Evolutionary conservation across 2,888 invertebrate genomes (phyloP).

Genomic region (Agonopterix alstromeriana): DNA sequence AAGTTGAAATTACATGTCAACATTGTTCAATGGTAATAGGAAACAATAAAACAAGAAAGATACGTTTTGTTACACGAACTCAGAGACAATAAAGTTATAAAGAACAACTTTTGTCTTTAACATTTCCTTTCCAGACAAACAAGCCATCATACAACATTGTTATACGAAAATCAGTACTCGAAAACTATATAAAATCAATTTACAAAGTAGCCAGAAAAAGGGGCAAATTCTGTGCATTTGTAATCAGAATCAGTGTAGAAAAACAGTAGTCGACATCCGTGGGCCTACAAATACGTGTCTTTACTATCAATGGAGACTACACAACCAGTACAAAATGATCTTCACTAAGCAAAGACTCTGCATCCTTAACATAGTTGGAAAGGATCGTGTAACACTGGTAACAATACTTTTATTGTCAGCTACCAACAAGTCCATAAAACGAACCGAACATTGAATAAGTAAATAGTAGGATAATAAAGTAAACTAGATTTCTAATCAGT

Average conservation of each 20-base stretch:
- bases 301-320: slow-evolving; percentile 39
- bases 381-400: slow-evolving; percentile 10
- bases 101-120: slow-evolving; percentile 5
- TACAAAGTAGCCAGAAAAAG: slow-evolving; percentile 16
- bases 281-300: slow-evolving; percentile 57
- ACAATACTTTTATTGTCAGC: slow-evolving; percentile 41
- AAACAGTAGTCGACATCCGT: slow-evolving; percentile 62
- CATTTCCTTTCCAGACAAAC: slow-evolving; percentile 5
- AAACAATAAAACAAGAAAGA: slow-evolving; percentile 10
- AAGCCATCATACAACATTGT: slow-evolving; percentile 9
- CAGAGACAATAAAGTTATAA: slow-evolving; percentile 9
- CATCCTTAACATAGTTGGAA: neutral
- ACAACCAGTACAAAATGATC: slow-evolving; percentile 30
- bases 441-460: slow-evolving; percentile 42
- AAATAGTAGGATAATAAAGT: slow-evolving; percentile 28
- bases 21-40: slow-evolving; percentile 15
- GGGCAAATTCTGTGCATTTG: slow-evolving; percentile 23
- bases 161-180: slow-evolving; percentile 20
- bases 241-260: slow-evolving; percentile 58
- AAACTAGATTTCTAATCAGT: slow-evolving; percentile 11
- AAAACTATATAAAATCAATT: neutral
- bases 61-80: neutral
- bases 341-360: slow-evolving; percentile 1
- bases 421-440: slow-evolving; percentile 44
- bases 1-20: slow-evolving; percentile 1